phyloP scores from a whole-genome alignment of 30 jellyfish, hydroid and myxozoan species.

The Mastigias papua region DNA sequence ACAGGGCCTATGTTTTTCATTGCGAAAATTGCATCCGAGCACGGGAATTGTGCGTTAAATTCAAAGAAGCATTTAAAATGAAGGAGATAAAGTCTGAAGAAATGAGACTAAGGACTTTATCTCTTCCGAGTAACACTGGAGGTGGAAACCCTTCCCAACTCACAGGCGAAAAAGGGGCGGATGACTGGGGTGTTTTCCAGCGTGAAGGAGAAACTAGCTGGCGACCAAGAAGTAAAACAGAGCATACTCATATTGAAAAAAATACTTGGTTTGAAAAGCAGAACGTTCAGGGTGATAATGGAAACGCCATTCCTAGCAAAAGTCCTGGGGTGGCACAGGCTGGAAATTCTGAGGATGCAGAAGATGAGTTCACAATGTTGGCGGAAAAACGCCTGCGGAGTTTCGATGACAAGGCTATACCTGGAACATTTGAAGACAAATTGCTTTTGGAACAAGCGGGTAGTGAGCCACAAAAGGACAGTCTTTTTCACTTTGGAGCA shows the following conservation, averaged over 20 bases:
- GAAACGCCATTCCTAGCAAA: not conserved
- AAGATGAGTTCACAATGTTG: constrained; percentile 71
- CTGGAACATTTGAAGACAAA: constrained; percentile 38
- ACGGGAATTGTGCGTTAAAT: constrained; percentile 20
- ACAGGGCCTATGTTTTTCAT: constrained; percentile 81
- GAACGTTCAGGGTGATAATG: not conserved
- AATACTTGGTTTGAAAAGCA: not conserved
- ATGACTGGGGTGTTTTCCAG: constrained; percentile 23
- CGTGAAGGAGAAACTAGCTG: not conserved
- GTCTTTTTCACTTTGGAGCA: not conserved
- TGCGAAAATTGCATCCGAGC: constrained; percentile 77
- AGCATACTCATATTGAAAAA: not conserved
- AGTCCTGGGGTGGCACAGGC: not conserved
- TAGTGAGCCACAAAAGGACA: not conserved
- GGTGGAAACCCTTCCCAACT: not conserved
- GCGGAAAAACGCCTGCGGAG: constrained; percentile 72
- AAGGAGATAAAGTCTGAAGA: constrained; percentile 46
- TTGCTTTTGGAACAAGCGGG: constrained; percentile 26
- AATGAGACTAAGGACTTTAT: constrained; percentile 55
- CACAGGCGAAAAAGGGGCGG: not conserved
- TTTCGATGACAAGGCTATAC: constrained; percentile 44
- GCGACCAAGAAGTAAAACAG: constrained; percentile 72
- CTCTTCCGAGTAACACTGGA: constrained; percentile 28
- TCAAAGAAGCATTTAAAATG: constrained; percentile 40
- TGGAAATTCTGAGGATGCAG: constrained; percentile 9